These are phyloP conservation scores for Lasaia peninsularis DNA, from an alignment of 1,140 invertebrate genomes.

Conservation along the genomic window DNA sequence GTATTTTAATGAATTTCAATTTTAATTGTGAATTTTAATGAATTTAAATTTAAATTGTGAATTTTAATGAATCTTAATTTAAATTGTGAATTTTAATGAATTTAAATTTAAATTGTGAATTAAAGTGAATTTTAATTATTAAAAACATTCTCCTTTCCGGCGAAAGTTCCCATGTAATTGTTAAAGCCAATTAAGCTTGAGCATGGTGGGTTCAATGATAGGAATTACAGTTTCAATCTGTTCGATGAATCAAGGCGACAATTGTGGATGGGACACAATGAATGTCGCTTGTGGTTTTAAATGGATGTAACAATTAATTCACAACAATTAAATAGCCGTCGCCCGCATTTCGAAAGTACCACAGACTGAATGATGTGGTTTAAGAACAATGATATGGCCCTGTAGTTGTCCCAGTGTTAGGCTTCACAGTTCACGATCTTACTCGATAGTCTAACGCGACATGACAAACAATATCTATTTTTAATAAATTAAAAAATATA, in stretches of 20 bases:
- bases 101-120: no score
- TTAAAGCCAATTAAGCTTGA: slow-evolving; percentile 42
- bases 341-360: slow-evolving; percentile 64
- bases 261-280: slow-evolving; percentile 54
- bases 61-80: no score
- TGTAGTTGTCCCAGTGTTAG: no score
- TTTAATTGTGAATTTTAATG: no score
- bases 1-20: no score
- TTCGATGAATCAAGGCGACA: slow-evolving; percentile 46
- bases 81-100: no score
- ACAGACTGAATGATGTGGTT: slow-evolving; percentile 23
- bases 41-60: no score
- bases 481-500: no score
- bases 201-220: slow-evolving; percentile 46
- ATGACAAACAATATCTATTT: no score
- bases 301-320: slow-evolving; percentile 77
- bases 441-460: no score
- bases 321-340: slow-evolving; percentile 66
- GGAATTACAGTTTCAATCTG: slow-evolving; percentile 61
- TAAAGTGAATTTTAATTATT: no score
- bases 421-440: no score
- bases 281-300: slow-evolving; percentile 63
- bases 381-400: not conserved
- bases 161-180: slow-evolving; percentile 20
- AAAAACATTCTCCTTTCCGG: not conserved